phyloP scores from a whole-genome alignment of 1,140 invertebrate species.

The Zaprionus ornatus region DNA sequence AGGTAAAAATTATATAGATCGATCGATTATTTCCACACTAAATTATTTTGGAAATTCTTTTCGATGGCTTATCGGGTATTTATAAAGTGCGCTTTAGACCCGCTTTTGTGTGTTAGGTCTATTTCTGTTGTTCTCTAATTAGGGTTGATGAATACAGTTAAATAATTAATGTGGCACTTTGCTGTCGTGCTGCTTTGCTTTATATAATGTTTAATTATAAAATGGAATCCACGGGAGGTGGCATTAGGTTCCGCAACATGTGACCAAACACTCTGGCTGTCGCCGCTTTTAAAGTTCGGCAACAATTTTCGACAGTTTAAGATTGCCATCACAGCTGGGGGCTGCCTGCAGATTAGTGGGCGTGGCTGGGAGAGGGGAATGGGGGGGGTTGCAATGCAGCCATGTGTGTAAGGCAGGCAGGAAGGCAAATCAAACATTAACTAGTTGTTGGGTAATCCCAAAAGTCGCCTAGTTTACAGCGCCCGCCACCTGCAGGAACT shows the following conservation, averaged over 20 bases:
- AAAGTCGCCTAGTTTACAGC: conserved; percentile 45
- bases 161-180: neutral
- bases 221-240: conserved; percentile 1
- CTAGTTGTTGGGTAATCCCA: conserved; percentile 67
- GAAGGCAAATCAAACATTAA: conserved; percentile 75
- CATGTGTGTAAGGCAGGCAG: conserved; percentile 55
- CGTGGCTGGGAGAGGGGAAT: neutral
- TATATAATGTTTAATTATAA: conserved; percentile 14
- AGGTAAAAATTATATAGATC: too few species aligned
- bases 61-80: neutral
- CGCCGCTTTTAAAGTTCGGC: conserved; percentile 16
- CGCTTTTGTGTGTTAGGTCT: neutral
- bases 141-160: conserved; percentile 1
- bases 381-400: conserved; percentile 38
- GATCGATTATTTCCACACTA: too few species aligned
- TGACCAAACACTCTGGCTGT: conserved; percentile 10
- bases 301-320: conserved; percentile 32
- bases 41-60: neutral
- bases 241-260: conserved; percentile 7
- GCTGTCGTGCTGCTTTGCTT: neutral
- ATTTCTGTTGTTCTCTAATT: neutral
- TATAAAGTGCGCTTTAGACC: neutral
- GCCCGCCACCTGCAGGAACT: conserved; percentile 14
- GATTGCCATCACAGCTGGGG: conserved; percentile 26
- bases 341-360: conserved; percentile 7